phyloP scores from a whole-genome alignment of 2,888 invertebrate genomes.

The Ophion ellenae region DNA sequence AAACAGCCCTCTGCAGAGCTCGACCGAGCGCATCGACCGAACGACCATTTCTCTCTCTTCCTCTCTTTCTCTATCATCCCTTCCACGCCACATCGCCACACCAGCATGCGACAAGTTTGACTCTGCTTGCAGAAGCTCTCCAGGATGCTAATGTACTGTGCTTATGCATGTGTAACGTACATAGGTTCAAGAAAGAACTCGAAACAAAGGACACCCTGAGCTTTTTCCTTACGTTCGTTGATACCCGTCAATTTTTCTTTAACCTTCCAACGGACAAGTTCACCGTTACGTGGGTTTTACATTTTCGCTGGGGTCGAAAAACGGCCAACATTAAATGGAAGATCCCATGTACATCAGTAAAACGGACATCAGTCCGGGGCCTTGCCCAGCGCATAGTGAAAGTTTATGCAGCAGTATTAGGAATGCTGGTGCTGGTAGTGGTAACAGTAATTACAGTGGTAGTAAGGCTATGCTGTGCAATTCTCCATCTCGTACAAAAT shows the following conservation, averaged over 20 bases:
- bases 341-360: not conserved
- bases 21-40: conserved; percentile 81
- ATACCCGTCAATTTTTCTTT: not conserved
- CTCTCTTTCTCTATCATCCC: conserved; percentile 49
- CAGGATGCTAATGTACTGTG: conserved; percentile 66
- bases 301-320: not conserved
- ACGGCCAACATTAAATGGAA: not conserved
- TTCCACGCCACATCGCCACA: conserved; percentile 67
- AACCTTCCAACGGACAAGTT: not conserved
- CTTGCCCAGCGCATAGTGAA: not conserved
- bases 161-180: not conserved
- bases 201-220: not conserved
- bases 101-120: conserved; percentile 79
- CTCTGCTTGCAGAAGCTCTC: conserved; percentile 79
- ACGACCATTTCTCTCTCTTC: conserved; percentile 61
- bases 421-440: conserved; percentile 28
- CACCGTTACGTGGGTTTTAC: not conserved
- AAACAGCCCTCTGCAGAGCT: conserved; percentile 80
- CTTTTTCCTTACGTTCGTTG: not conserved
- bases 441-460: conserved; percentile 52
- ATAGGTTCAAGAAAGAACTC: not conserved
- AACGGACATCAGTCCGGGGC: not conserved
- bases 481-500: conserved; percentile 37
- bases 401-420: conserved; percentile 20
- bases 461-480: conserved; percentile 39